phyloP scores from a whole-genome alignment of 2,888 invertebrate species.

The Euplagia quadripunctaria region DNA sequence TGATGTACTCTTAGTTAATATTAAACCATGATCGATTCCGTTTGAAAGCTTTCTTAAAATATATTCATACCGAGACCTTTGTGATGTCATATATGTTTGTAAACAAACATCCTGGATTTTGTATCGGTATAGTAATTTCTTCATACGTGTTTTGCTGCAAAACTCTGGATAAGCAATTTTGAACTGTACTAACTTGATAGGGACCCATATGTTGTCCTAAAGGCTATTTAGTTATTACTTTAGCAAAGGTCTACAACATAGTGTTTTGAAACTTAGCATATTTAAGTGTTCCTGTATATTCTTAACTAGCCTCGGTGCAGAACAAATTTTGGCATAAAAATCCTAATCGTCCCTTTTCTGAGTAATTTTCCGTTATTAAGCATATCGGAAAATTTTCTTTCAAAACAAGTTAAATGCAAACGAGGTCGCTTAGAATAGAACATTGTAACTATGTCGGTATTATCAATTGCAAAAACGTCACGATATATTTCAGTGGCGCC shows the following conservation, averaged over 20 bases:
- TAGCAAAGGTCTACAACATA: too few species aligned
- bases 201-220: too few species aligned
- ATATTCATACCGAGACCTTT: too few species aligned
- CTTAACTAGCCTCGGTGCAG: background rate
- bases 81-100: too few species aligned
- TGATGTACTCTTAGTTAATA: background rate
- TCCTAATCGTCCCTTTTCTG: background rate
- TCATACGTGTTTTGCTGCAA: too few species aligned
- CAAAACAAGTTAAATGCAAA: constrained; percentile 31
- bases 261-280: too few species aligned
- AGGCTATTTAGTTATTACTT: too few species aligned
- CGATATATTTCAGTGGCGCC: constrained; percentile 62
- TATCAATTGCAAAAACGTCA: constrained; percentile 52
- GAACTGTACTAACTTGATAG: too few species aligned
- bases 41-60: constrained; percentile 2
- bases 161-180: too few species aligned
- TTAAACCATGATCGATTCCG: background rate
- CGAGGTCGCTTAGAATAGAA: constrained; percentile 47
- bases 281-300: background rate
- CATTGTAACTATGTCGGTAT: constrained; percentile 36
- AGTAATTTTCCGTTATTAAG: constrained; percentile 8
- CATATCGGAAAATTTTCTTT: constrained; percentile 35
- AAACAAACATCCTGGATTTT: too few species aligned
- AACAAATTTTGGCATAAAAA: background rate
- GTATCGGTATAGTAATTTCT: too few species aligned